phyloP scores from a whole-genome alignment of 92 coral and sea anemone species.

The Galaxea fascicularis region DNA sequence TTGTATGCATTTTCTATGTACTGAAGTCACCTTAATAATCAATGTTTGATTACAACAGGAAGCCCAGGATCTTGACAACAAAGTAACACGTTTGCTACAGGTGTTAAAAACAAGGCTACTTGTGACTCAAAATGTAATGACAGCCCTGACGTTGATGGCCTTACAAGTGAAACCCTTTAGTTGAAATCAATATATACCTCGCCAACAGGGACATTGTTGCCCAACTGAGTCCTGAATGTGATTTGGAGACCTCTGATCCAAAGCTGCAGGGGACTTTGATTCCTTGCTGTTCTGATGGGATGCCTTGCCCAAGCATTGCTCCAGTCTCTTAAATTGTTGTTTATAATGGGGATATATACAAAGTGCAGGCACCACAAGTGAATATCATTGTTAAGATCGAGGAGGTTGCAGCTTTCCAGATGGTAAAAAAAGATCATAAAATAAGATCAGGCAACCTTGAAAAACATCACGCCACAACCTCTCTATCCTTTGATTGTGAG shows the following conservation, averaged over 20 bases:
- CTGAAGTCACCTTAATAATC: not conserved
- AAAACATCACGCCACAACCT: slow-evolving; percentile 59
- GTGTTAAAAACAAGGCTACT: too few species aligned
- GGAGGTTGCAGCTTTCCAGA: slow-evolving; percentile 38
- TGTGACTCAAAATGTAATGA: too few species aligned
- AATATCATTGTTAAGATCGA: slow-evolving; percentile 53
- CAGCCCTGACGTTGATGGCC: too few species aligned
- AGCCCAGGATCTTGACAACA: slow-evolving; percentile 21
- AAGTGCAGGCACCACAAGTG: slow-evolving; percentile 54
- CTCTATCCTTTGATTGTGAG: too few species aligned
- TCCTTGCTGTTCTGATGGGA: slow-evolving; percentile 46
- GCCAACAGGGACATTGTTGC: not conserved
- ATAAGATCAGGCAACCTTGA: slow-evolving; percentile 38
- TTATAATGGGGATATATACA: slow-evolving; percentile 48
- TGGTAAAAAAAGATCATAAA: slow-evolving; percentile 46
- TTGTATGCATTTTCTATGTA: not conserved
- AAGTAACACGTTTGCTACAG: too few species aligned
- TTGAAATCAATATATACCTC: not conserved
- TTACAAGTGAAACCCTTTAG: too few species aligned
- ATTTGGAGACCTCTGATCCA: slow-evolving; percentile 57
- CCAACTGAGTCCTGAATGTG: slow-evolving; percentile 3
- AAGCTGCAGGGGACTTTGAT: slow-evolving; percentile 48
- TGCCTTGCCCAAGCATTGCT: slow-evolving; percentile 50
- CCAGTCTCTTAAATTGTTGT: slow-evolving; percentile 36
- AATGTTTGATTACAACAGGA: slow-evolving; percentile 12